phyloP scores from a whole-genome alignment of 2,888 invertebrate genomes.

The Cerastis rubricosa region DNA sequence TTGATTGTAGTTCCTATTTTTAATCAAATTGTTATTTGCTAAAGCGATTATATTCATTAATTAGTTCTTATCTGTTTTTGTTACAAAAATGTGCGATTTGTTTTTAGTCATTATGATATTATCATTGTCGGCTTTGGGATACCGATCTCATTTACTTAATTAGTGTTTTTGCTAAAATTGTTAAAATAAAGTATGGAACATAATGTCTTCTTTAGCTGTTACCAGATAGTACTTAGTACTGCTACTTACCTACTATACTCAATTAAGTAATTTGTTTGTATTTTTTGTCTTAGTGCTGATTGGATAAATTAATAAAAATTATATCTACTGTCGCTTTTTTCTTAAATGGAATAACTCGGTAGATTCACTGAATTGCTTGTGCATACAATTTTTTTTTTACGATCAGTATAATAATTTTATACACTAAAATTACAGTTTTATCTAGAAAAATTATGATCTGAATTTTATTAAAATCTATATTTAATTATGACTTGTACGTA shows the following conservation, averaged over 20 bases:
- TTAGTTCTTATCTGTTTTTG: slow-evolving; percentile 15
- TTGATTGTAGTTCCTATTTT: slow-evolving; percentile 18
- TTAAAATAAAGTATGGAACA: not conserved
- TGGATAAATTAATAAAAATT: not conserved
- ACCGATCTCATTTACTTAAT: slow-evolving; percentile 9
- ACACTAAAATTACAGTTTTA: not conserved
- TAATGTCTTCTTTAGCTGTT: not conserved
- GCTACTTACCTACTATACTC: not conserved
- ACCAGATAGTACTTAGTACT: not conserved
- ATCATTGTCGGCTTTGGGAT: slow-evolving; percentile 3
- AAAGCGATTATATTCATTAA: slow-evolving; percentile 11
- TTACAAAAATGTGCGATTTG: slow-evolving; percentile 15
- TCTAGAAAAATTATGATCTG: not conserved
- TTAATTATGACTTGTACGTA: slow-evolving; percentile 2
- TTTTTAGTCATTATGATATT: slow-evolving; percentile 19
- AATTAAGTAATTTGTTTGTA: slow-evolving; percentile 11
- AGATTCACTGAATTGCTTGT: not conserved
- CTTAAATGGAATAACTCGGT: not conserved
- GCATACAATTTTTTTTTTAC: not conserved
- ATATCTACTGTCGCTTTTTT: not conserved
- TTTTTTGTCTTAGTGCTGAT: not conserved
- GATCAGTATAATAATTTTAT: not conserved
- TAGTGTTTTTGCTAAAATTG: not conserved
- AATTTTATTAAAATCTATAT: not conserved
- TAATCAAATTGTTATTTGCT: slow-evolving; percentile 5